phyloP scores from a whole-genome alignment of 2,113 vertebrate genomes.

The Bungarus multicinctus region DNA sequence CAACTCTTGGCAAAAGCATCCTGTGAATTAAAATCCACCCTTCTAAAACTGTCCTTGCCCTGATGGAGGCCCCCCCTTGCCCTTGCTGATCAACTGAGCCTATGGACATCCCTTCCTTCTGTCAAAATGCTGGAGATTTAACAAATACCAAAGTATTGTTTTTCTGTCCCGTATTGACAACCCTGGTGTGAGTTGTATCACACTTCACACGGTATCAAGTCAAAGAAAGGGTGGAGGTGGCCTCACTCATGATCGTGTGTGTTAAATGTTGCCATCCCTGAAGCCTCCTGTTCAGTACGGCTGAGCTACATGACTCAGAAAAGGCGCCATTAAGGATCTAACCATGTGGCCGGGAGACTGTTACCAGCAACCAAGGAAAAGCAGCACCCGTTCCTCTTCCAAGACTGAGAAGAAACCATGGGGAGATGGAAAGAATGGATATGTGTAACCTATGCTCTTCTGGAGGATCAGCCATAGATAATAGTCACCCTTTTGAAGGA shows the following conservation, averaged over 20 bases:
- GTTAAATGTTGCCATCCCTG: neutral
- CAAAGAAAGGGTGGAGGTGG: neutral
- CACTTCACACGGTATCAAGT: neutral
- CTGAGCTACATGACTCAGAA: neutral
- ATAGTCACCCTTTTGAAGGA: neutral
- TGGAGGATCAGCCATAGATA: neutral
- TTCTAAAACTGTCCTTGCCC: slow-evolving; percentile 1
- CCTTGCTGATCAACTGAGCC: slow-evolving; percentile 3
- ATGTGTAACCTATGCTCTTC: neutral
- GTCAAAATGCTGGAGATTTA: neutral
- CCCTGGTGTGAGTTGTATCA: neutral
- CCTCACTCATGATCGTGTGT: neutral
- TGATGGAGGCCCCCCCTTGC: neutral
- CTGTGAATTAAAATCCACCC: fast-evolving
- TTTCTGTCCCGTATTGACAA: neutral
- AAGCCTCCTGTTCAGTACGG: neutral
- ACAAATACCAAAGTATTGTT: neutral
- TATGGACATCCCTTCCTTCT: neutral
- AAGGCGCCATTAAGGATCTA: neutral
- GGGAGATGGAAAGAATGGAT: neutral
- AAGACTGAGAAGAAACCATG: neutral
- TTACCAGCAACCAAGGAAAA: neutral
- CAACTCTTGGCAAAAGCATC: neutral
- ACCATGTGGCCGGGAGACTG: neutral
- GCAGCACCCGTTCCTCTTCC: no score